Evolutionary conservation across 2,888 invertebrate species (phyloP).

Genomic region (Caenorhabditis sp.): DNA sequence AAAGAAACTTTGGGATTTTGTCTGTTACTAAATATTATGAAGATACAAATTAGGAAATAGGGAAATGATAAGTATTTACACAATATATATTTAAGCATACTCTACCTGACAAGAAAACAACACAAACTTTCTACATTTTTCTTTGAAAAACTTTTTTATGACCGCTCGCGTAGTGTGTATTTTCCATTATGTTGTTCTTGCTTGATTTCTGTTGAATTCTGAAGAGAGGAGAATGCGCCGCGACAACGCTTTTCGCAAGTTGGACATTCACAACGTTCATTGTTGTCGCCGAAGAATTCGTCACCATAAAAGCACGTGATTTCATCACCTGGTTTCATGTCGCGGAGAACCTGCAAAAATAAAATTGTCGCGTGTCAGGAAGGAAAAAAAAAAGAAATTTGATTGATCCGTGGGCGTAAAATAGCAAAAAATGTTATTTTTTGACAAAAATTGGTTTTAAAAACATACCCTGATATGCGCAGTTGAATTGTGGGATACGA

Average conservation of each 20-base stretch:
- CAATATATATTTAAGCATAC: too few relatives aligned
- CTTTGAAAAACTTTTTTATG: neutral
- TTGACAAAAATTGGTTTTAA: neutral
- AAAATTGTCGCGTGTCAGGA: too few relatives aligned
- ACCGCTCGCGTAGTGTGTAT: slow-evolving; percentile 20
- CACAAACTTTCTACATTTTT: too few relatives aligned
- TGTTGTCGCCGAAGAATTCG: slow-evolving; percentile 97
- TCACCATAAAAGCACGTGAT: slow-evolving; percentile 98
- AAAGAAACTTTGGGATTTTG: slow-evolving; percentile 5
- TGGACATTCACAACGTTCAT: slow-evolving; percentile 95
- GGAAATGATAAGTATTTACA: too few relatives aligned
- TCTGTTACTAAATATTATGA: too few relatives aligned
- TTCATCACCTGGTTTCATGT: slow-evolving; percentile 94
- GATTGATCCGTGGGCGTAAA: too few relatives aligned
- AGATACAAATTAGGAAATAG: too few relatives aligned
- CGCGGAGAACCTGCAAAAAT: slow-evolving; percentile 89
- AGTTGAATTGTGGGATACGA: slow-evolving; percentile 94
- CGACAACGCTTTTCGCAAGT: slow-evolving; percentile 82
- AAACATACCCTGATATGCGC: slow-evolving; percentile 80
- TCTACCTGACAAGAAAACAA: too few relatives aligned
- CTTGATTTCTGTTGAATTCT: neutral
- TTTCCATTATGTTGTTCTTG: slow-evolving; percentile 4
- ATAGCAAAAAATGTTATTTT: too few relatives aligned
- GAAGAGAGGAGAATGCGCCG: slow-evolving; percentile 17
- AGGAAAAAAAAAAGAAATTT: too few relatives aligned